phyloP scores from a whole-genome alignment of 2,888 invertebrate genomes.

The Coleophora deauratella region DNA sequence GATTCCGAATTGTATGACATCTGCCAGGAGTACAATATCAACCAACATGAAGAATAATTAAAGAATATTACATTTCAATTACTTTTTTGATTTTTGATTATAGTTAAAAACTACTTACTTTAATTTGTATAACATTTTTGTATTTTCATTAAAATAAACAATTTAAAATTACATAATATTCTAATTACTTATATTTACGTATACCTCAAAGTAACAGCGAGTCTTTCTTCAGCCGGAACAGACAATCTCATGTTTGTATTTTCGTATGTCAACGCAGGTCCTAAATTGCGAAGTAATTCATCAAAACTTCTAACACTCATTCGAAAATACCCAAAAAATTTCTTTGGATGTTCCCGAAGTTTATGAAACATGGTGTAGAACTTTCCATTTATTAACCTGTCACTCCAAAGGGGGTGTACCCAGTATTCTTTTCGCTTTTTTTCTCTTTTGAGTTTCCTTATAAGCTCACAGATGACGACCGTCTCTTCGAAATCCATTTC shows the following conservation, averaged over 20 bases:
- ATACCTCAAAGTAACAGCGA: slow-evolving; percentile 5
- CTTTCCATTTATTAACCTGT: slow-evolving; percentile 10
- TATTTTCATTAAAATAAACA: slow-evolving; percentile 4
- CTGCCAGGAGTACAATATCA: slow-evolving; percentile 5
- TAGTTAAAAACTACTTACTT: slow-evolving; percentile 1
- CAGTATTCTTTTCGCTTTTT: slow-evolving; percentile 6
- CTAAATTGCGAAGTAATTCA: slow-evolving; percentile 5
- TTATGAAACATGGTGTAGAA: slow-evolving; percentile 10
- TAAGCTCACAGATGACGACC: slow-evolving; percentile 2
- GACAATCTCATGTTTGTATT: slow-evolving; percentile 4
- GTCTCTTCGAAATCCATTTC: too few relatives aligned
- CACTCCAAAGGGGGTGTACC: slow-evolving; percentile 10
- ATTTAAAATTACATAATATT: slow-evolving; percentile 1
- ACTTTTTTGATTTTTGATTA: slow-evolving; percentile 1
- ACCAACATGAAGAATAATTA: slow-evolving; percentile 3
- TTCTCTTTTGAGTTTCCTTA: slow-evolving; percentile 1
- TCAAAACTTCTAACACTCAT: slow-evolving; percentile 4
- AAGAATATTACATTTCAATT: too few relatives aligned
- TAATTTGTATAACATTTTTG: slow-evolving; percentile 1
- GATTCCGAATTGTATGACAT: slow-evolving; percentile 6
- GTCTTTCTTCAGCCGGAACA: slow-evolving; percentile 5
- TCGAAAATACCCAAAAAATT: slow-evolving; percentile 6
- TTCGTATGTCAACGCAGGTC: slow-evolving; percentile 3
- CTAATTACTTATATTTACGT: slow-evolving; percentile 2
- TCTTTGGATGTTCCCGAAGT: slow-evolving; percentile 7